phyloP scores from a whole-genome alignment of 2,797 vertebrate genomes.

The Semotilus atromaculatus region DNA sequence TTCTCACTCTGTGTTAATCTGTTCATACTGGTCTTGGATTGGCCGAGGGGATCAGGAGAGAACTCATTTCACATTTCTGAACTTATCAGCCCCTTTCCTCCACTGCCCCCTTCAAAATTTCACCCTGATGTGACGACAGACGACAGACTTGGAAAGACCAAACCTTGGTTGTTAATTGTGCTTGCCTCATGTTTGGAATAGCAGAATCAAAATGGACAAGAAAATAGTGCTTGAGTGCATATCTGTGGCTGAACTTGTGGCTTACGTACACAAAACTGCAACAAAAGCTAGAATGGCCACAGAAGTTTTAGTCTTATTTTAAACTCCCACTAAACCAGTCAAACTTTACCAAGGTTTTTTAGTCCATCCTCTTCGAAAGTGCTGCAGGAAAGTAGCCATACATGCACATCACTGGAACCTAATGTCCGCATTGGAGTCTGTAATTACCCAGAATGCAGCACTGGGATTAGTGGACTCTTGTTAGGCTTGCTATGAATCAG shows the following conservation, averaged over 20 bases:
- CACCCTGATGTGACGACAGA: constrained; percentile 71
- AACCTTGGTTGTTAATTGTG: constrained; percentile 75
- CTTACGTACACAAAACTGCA: constrained; percentile 34
- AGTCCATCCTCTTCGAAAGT: constrained; percentile 53
- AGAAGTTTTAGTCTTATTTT: constrained; percentile 53
- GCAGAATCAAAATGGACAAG: constrained; percentile 62
- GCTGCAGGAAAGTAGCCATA: constrained; percentile 67
- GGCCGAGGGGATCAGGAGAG: neutral
- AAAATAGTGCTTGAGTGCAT: constrained; percentile 68
- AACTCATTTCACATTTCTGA: constrained; percentile 65
- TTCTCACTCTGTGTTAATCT: constrained; percentile 60
- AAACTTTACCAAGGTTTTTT: constrained; percentile 35
- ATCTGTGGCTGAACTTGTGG: constrained; percentile 63
- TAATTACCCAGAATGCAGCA: constrained; percentile 84
- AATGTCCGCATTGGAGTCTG: constrained; percentile 83
- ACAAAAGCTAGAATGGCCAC: constrained; percentile 65
- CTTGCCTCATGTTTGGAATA: constrained; percentile 78
- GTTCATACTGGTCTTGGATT: constrained; percentile 56
- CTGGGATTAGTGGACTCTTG: constrained; percentile 71
- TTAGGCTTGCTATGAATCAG: neutral
- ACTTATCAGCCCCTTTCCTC: constrained; percentile 62
- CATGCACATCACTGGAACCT: constrained; percentile 74
- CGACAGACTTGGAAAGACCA: constrained; percentile 73
- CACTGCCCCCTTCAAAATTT: constrained; percentile 53
- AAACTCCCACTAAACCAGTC: constrained; percentile 57